Evolutionary conservation across 2,113 vertebrate species (phyloP), one percentile per base, ranked within the genome.

Genomic region (Glaucomys volans): DNA sequence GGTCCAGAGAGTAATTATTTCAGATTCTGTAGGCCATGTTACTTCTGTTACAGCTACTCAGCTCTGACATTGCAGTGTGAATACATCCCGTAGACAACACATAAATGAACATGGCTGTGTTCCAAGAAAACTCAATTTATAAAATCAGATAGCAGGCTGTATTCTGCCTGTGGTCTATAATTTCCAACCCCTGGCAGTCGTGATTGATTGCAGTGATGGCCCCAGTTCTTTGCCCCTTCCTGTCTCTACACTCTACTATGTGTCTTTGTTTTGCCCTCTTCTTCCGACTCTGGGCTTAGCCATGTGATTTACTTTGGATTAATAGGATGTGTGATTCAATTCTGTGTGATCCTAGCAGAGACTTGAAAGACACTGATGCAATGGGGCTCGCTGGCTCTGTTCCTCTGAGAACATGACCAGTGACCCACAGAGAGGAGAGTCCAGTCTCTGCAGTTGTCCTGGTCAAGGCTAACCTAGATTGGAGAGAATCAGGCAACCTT

Each of bases 401-500:
- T 17, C 32, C 69, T 86, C 76, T 32, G 22, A 79, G 77, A 72
- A 52, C 12, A 9, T 1, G 14, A 44, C 40, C 30, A 2, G 32
- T 5, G 69, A 37, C 59, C 26, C 18, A 7, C 1, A 0, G 0
- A 4, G 67, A 75, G 47, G 14, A 57, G 8, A 42, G 17, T 22
- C 24, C 22, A 30, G 32, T 10, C 64, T 42, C 59, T 52, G 12
- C 1, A 35, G 20, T 2, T 62, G 40, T 75, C 42, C 54, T 57
- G 32, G 62, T 37, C 2, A 66, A 74, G 71, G 35, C 76, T 26
- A 50, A 42, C 59, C 22, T 42, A 11, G 12, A 64, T 3, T 50
- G 54, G 44, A 16, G 18, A 32, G 9, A 52, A 26, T 72, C 79
- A 66, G 42, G 13, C 32, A 40, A 76, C n/a, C 30, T 28, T 91